Evolutionary conservation across 2,113 vertebrate genomes (phyloP).

Genomic region (Bos indicus): DNA sequence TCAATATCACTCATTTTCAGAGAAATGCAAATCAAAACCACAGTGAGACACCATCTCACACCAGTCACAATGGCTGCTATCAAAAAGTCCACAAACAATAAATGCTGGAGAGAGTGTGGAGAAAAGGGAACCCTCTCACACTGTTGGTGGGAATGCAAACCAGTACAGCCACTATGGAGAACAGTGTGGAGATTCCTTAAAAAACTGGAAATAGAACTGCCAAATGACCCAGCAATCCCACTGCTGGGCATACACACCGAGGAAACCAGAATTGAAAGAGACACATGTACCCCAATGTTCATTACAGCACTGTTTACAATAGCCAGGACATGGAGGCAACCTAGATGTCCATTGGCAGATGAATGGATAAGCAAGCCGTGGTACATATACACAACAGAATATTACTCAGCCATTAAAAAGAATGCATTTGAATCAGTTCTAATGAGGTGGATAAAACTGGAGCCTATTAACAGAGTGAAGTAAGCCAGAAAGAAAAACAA

Average conservation of each 20-base stretch:
- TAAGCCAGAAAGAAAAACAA: not conserved
- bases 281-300: not conserved
- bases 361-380: not conserved
- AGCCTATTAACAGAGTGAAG: not conserved
- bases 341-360: not conserved
- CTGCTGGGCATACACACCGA: rapidly evolving
- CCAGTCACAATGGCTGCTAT: not conserved
- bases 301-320: not conserved
- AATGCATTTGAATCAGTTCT: not conserved
- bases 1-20: not conserved
- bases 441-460: not conserved
- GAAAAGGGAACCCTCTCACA: not conserved
- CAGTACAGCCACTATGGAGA: not conserved
- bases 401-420: not conserved
- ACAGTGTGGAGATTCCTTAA: not conserved
- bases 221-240: not conserved
- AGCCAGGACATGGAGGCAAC: not conserved
- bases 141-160: not conserved
- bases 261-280: not conserved
- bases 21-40: not conserved
- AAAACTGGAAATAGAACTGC: not conserved
- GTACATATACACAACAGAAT: not conserved
- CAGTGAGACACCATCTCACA: not conserved
- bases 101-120: not conserved
- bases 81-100: not conserved